These are phyloP conservation scores for Drosophila demipolita DNA, from an alignment of 2,888 invertebrate genomes.

Conservation along the genomic window DNA sequence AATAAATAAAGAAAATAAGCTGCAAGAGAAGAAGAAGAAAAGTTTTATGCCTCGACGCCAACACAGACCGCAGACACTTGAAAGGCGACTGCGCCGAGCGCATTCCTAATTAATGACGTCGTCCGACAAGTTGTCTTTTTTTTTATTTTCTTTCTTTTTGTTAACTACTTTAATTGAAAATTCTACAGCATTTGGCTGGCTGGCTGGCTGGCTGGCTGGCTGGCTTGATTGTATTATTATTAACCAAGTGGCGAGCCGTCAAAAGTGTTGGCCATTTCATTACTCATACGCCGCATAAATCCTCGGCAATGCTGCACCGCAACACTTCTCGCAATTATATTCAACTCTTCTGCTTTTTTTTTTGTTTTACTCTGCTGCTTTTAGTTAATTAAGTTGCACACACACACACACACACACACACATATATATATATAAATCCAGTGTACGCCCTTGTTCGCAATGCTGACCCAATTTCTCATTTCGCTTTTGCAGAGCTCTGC, in stretches of 20 bases:
- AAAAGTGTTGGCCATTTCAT: constrained; percentile 59
- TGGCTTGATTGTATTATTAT: constrained; percentile 10
- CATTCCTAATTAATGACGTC: constrained; percentile 77
- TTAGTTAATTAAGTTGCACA: constrained; percentile 69
- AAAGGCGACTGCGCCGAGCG: constrained; percentile 66
- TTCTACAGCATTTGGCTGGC: constrained; percentile 47
- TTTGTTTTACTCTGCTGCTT: constrained; percentile 21
- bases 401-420: constrained; percentile 1
- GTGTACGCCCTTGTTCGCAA: constrained; percentile 21
- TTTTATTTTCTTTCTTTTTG: constrained; percentile 14
- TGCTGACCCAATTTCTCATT: constrained; percentile 41
- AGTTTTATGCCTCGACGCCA: constrained; percentile 71
- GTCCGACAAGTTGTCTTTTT: constrained; percentile 30
- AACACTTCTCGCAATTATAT: not conserved
- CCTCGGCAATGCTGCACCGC: constrained; percentile 3
- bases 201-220: too few species aligned
- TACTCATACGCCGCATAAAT: constrained; percentile 66
- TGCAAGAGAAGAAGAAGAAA: constrained; percentile 19
- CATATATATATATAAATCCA: constrained; percentile 14
- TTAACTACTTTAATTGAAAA: constrained; percentile 56
- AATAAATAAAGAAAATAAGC: constrained; percentile 22
- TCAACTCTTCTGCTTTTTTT: constrained; percentile 11
- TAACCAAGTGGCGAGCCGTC: constrained; percentile 37
- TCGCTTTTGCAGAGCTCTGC: constrained; percentile 16
- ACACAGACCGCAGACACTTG: constrained; percentile 66